Percentiles rank a stretch among this genome's conserved stretches.
These are phyloP conservation scores for Oasisia sp. DNA, from an alignment of 2,888 invertebrate genomes.

Conservation along the genomic window DNA sequence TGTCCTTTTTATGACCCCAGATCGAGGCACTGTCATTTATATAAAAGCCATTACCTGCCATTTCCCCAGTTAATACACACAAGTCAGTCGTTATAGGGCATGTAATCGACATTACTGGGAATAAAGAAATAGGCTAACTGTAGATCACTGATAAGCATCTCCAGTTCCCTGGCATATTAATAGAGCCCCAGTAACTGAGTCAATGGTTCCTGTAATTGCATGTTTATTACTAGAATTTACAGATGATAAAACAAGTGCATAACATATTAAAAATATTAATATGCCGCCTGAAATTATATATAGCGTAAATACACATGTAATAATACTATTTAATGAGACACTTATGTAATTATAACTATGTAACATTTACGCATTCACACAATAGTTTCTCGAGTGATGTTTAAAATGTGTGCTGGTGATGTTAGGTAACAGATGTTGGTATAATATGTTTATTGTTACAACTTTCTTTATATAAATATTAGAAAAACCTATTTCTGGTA, in stretches of 20 bases:
- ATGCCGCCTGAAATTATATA: background rate
- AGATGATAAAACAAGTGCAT: background rate
- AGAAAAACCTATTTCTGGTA: no score
- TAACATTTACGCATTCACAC: background rate
- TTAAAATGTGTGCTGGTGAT: background rate
- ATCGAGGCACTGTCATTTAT: background rate
- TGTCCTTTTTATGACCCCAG: background rate
- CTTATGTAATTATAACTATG: background rate
- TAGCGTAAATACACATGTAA: background rate
- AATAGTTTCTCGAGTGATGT: background rate
- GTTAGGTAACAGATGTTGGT: background rate
- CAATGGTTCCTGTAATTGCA: background rate
- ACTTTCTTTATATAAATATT: no score
- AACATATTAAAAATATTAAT: background rate
- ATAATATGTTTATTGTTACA: no score
- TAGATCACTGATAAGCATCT: background rate
- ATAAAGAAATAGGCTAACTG: background rate
- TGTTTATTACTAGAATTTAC: background rate
- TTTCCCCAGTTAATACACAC: background rate
- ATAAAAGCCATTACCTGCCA: background rate
- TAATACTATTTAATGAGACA: background rate
- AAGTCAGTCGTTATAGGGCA: background rate
- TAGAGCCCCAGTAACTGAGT: background rate
- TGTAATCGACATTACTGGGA: background rate
- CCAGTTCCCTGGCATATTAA: background rate